Base-by-base conservation (phyloP, 2,797 vertebrate genomes). In the Pteropus rufus region DNA sequence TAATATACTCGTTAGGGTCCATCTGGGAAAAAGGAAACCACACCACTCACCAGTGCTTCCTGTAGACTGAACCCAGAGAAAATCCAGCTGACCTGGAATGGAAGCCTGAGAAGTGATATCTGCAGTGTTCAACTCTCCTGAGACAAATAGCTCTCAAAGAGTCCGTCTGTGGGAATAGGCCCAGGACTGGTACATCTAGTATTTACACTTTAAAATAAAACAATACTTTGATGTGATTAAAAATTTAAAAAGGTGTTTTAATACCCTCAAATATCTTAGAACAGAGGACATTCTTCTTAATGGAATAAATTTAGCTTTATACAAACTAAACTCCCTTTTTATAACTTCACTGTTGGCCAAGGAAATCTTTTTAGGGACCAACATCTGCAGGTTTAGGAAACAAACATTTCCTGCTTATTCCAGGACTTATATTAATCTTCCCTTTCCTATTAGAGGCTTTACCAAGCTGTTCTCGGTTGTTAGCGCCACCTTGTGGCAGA, bases 131-230 rank as follows among this genome's bases (percentile, higher is more conserved):
- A 91, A 26, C 18, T 73, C 56, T 79, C 56, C 36, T 86, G 54
- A 76, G n/a, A 52, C 12, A n/a, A 10, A 60, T 29, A 46, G 15
- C 60, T 73, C 2, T 52, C 29, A 44, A 65, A 82, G 49, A 46
- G 39, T 39, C 6, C 39, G 23, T 82, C 10, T 83, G 11, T 89
- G 88, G 70, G 18, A 41, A 62, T 36, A 86, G 65, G 52, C 34
- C 39, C 58, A 60, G 23, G 58, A 91, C 7, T 76, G 56, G 29
- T n/a, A 73, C 21, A 39, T 31, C 18, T 75, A 60, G 49, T 84
- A 65, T 65, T 76, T 83, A 83, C 9, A 70, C 24, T 67, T 96
- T 91, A 93, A 95, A 75, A 83, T 9, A 79, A 92, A 92, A 72
- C 31, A 41, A 10, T 91, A 67, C 86, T 94, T 91, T 80, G 67